phyloP scores from a whole-genome alignment of 37 sponge, comb jelly and placozoan species.

The Halichondria panicea region DNA sequence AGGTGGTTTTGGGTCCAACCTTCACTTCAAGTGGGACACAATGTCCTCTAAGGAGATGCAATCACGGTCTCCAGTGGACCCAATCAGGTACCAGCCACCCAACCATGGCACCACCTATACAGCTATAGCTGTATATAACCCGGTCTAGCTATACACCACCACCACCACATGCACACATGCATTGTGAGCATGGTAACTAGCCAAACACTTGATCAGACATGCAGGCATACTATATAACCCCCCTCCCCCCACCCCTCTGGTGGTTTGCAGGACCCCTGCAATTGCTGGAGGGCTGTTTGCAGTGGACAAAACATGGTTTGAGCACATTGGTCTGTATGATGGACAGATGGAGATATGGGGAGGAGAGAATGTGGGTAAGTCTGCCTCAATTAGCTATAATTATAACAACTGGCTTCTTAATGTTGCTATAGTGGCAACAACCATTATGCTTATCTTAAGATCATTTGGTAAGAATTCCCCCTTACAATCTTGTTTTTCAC shows the following conservation, averaged over 20 bases:
- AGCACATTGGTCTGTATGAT: conserved; percentile 74
- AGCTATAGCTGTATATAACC: too few species aligned
- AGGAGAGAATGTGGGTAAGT: conserved; percentile 68
- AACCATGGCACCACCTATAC: too few species aligned
- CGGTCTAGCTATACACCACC: too few species aligned
- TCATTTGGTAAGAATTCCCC: background rate
- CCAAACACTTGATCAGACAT: background rate
- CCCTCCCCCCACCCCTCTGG: background rate
- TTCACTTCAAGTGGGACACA: conserved; percentile 72
- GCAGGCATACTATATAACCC: background rate
- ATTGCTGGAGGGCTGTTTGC: conserved; percentile 90
- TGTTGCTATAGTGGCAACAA: background rate
- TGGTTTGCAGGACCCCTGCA: conserved; percentile 49
- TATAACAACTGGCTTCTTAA: background rate
- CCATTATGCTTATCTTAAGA: background rate
- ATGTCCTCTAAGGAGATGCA: conserved; percentile 4
- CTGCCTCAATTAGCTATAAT: background rate
- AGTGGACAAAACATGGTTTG: conserved; percentile 65
- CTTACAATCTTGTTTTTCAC: background rate
- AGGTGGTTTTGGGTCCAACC: conserved; percentile 53
- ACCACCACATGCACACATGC: background rate
- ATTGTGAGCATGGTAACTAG: background rate
- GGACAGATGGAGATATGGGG: conserved; percentile 77
- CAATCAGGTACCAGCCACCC: conserved; percentile 12
- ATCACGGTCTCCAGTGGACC: conserved; percentile 7